Percentiles rank a stretch among this genome's conserved stretches.
Evolutionary conservation across 2,888 invertebrate species (phyloP).

Genomic region (Cistogaster globosa): DNA sequence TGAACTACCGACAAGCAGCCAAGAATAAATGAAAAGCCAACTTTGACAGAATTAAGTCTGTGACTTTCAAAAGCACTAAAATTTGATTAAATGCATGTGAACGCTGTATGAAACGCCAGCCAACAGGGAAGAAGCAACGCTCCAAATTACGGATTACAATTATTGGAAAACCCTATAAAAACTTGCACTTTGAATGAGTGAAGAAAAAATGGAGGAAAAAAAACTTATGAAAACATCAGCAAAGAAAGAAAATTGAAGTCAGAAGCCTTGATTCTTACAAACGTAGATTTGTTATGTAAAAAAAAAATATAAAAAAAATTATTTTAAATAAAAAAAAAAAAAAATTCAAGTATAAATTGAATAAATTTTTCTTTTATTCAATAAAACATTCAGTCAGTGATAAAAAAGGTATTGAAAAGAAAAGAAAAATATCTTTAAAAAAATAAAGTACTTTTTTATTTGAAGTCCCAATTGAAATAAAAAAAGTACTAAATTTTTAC

Average conservation of each 20-base stretch:
- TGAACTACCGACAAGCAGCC: no score
- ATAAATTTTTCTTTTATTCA: constrained; percentile 56
- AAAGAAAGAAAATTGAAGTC: constrained; percentile 47
- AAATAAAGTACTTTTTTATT: neutral
- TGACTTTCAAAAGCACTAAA: no score
- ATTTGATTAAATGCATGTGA: no score
- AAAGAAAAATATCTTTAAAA: neutral
- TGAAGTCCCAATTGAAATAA: neutral
- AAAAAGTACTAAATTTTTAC: neutral
- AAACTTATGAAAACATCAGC: constrained; percentile 46
- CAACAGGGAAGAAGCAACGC: neutral
- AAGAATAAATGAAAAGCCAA: no score
- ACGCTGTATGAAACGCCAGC: no score
- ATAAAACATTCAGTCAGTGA: constrained; percentile 31
- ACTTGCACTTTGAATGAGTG: neutral
- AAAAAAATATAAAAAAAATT: constrained; percentile 19
- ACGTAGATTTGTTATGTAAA: constrained; percentile 60
- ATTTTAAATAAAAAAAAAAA: constrained; percentile 5
- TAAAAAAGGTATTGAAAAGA: neutral
- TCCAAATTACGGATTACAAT: no score
- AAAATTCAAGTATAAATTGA: constrained; percentile 63
- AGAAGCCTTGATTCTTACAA: constrained; percentile 54
- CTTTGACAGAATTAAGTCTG: no score
- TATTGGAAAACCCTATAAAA: no score
- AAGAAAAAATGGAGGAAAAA: neutral